A percentile compares a stretch with the other conserved stretches of the same genome.
Conservation (phyloP, 2,888 invertebrate species). For the Trichopria drosophilae region DNA sequence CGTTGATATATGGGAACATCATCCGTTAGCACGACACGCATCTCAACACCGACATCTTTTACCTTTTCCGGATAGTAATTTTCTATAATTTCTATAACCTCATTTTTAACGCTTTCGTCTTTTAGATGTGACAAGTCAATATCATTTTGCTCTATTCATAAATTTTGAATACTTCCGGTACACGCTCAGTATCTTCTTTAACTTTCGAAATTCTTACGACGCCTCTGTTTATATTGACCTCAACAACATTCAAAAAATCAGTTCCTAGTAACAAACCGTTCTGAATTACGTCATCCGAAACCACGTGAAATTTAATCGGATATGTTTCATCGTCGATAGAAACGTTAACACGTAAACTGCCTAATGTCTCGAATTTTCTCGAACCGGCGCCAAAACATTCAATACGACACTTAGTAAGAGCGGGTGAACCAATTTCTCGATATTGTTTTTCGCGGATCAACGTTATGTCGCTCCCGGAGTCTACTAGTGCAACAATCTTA, state of each 20-base stretch:
- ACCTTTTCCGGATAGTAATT: constrained; percentile 19
- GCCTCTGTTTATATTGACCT: constrained; percentile 11
- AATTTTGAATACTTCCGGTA: constrained; percentile 8
- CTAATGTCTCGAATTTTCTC: no score
- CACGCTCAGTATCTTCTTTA: constrained; percentile 4
- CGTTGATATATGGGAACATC: no score
- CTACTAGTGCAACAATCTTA: no score
- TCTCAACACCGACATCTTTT: constrained; percentile 19
- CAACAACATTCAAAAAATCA: no score
- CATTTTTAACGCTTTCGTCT: constrained; percentile 8
- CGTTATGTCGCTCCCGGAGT: no score
- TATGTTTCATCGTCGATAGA: constrained; percentile 22
- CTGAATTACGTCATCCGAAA: constrained; percentile 17
- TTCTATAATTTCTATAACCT: constrained; percentile 1
- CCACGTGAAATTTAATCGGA: constrained; percentile 21
- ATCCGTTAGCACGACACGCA: no score
- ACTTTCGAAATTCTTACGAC: constrained; percentile 10
- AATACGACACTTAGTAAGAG: no score
- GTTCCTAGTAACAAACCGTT: constrained; percentile 25
- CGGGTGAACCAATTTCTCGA: no score
- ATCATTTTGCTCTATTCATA: neutral
- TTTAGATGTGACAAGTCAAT: no score
- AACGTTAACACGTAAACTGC: no score
- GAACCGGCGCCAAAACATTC: no score
- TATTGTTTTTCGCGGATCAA: no score